Evolutionary conservation across 1,140 invertebrate genomes (phyloP), one percentile per base, ranked within the genome.

Genomic region (Dinoponera quadriceps): DNA sequence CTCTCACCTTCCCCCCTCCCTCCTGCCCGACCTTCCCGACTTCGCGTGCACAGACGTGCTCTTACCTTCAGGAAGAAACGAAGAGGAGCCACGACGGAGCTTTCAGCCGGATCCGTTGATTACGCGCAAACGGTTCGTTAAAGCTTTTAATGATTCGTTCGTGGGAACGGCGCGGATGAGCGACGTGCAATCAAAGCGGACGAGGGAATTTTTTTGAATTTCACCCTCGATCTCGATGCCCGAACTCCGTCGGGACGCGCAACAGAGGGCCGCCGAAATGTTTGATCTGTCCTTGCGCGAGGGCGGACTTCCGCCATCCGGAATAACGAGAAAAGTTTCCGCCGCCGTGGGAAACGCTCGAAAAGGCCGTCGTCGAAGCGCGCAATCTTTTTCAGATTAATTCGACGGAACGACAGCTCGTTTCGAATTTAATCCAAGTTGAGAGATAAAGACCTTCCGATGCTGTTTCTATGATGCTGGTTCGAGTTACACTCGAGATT

Each of bases 121-220:
- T 86, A 77, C 83, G 54, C 33, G 74, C 66, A 59, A 62, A 57
- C 60, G 83, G 75, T 86, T 86, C 83, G 85, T 86, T 86, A 86
- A 84, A 86, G 75, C 66, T 51, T 85, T 86, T 86, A 86, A 86
- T 85, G 83, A 74, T 72, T 82, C 75, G 85, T 84, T 73, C 51
- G 75, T 48, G 49, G 29, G 22, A 82, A 51, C 44, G n/a, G 5
- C 7, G 25, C 55, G 69, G 59, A 29, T 22, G 73, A 77, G 44
- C 27, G 59, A 54, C 22, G 48, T 11, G 62, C 74, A 77, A 77
- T 77, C 74, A 77, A 77, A 77, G 60, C 74, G 60, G 29, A 66
- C 22, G 62, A 51, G 62, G 1, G 22, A 13, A 48, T 62, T 63
- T 51, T 62, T 51, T 65, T 54, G 49, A 3, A 77, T 68, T 54